These are phyloP conservation scores for Hydra vulgaris DNA, from an alignment of 30 jellyfish, hydroid and myxozoan species.

Conservation along the genomic window DNA sequence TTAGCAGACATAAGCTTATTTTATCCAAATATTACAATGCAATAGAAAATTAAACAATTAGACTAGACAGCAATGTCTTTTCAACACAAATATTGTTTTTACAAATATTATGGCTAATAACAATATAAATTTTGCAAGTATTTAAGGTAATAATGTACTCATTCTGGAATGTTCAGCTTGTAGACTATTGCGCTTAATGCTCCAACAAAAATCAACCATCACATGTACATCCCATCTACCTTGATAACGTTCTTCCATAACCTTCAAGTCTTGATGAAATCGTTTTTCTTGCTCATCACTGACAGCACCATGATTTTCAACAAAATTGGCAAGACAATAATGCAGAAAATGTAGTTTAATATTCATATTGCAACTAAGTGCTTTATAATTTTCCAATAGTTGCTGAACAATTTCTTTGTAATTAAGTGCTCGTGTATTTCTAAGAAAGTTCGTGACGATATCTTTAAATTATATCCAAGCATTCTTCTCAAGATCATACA, in stretches of 20 bases:
- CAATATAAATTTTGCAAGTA: not conserved
- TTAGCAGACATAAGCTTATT: no score
- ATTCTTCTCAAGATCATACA: constrained; percentile 2
- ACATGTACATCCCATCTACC: not conserved
- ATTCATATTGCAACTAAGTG: constrained; percentile 22
- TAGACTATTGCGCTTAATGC: not conserved
- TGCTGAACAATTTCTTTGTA: not conserved
- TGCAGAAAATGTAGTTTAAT: not conserved
- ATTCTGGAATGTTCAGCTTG: not conserved
- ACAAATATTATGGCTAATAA: not conserved
- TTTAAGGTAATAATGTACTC: not conserved
- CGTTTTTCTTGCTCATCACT: not conserved
- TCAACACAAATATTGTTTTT: not conserved
- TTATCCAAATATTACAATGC: not conserved
- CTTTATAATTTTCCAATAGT: not conserved
- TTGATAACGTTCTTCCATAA: not conserved
- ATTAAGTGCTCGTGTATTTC: not conserved
- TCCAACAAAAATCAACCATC: not conserved
- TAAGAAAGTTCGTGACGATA: not conserved
- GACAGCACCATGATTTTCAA: not conserved
- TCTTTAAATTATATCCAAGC: not conserved
- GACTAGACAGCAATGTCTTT: not conserved
- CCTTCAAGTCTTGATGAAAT: not conserved
- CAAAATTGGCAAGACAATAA: not conserved
- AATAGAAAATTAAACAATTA: no score